Base-by-base conservation (phyloP, 1,140 invertebrate species). In the Drosophila ananassae region DNA sequence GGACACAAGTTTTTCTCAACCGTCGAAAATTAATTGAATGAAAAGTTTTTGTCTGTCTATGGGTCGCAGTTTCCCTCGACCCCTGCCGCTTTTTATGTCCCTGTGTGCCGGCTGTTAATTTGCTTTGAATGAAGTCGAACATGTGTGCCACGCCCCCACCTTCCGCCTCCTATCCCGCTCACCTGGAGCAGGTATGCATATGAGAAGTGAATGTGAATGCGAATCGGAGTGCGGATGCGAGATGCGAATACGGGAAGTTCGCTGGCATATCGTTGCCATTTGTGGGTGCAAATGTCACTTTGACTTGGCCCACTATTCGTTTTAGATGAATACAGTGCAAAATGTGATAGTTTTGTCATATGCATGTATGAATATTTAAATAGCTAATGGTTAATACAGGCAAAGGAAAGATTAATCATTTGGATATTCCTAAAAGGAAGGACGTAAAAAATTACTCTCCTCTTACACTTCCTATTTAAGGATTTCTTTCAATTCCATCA, bases 111-210 rank as follows among this genome's bases (percentile, higher is more conserved):
- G 30, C 67, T 83, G 75, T 89, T 89, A 89, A 87, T 87, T 87
- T 89, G 79, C 79, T 83, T 87, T 89, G 72, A 89, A 87, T 87
- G 76, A 89, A 87, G 83, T 89, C 61, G 73, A 84, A 84, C 76
- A 84, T 80, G 78, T 73, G 77, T 46, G 57, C 46, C 63, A 68
- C 61, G 46, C 53, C 55, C 55, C 58, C 44, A 51, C 46, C 56
- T 37, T 37, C 39, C 58, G n/a, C 13, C 12, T 46, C 44, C 44
- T 47, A 9, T 47, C 17, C 7, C 9, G 8, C 21, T 47, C 44
- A 46, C 41, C 61, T 48, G 37, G 24, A 47, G 13, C 39, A 61
- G 12, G 58, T 17, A 32, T 56, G 34, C 61, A 61, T 41, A 54
- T 64, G 54, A 37, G 39, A 41, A 63, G 53, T 22, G 24, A 28